Conservation (phyloP, 2,888 invertebrate genomes). For the Chrysopilus asiliformis region DNA sequence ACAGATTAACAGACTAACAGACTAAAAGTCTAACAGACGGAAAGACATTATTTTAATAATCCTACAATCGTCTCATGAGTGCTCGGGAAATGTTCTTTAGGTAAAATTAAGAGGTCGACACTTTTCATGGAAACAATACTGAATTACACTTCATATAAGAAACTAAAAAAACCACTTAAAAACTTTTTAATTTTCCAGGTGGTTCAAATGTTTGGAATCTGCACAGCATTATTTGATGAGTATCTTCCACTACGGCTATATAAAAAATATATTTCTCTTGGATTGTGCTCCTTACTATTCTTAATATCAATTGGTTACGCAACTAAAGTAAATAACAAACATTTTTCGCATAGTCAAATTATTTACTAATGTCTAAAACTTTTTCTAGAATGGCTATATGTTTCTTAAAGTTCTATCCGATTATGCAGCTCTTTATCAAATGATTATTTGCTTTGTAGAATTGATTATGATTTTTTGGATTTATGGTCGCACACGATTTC, state of each 20-base stretch:
- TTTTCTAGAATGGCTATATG: conserved; percentile 4
- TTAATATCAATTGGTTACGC: conserved; percentile 3
- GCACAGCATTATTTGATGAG: conserved; percentile 7
- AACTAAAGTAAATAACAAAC: conserved; percentile 8
- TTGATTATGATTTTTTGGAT: conserved; percentile 71
- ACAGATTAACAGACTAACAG: no score
- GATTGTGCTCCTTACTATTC: conserved; percentile 3
- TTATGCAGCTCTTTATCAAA: conserved; percentile 49
- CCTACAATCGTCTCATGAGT: no score
- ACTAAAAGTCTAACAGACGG: no score
- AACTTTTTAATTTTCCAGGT: conserved; percentile 4
- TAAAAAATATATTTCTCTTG: conserved; percentile 2
- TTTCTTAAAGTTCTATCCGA: background rate
- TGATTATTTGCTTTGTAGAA: conserved; percentile 62
- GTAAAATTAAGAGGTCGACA: no score
- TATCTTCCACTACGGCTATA: background rate
- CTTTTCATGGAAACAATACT: no score
- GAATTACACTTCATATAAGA: no score
- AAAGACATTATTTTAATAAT: no score
- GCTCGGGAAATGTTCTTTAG: no score
- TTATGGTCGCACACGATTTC: conserved; percentile 55
- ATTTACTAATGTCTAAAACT: no score
- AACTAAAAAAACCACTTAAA: no score
- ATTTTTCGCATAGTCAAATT: no score
- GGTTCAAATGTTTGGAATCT: conserved; percentile 3